Percentiles rank a stretch among this genome's conserved stretches.
Evolutionary conservation across 2,113 vertebrate genomes (phyloP).

Genomic region (Dissostichus mawsoni): DNA sequence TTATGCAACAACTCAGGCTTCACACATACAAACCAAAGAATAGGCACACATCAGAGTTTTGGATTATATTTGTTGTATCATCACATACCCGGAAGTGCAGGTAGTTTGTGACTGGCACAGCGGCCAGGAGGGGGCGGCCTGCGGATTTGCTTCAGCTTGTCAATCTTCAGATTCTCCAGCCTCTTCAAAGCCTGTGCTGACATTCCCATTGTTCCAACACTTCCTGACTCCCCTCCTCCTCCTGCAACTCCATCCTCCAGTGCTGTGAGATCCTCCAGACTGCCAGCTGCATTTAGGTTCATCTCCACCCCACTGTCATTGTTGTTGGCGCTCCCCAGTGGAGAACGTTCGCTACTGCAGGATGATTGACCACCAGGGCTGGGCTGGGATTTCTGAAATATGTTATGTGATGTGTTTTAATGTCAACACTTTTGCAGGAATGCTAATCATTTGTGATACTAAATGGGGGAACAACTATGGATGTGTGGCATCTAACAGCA

Average conservation of each 20-base stretch:
- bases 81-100: constrained; percentile 87
- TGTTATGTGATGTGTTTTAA: neutral
- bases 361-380: constrained; percentile 95
- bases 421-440: neutral
- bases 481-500: neutral
- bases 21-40: neutral
- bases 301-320: constrained; percentile 98
- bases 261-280: constrained; percentile 93
- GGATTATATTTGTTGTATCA: neutral
- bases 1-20: neutral
- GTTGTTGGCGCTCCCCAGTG: constrained; percentile 94
- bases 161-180: constrained; percentile 95
- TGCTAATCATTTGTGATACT: neutral
- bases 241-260: constrained; percentile 88
- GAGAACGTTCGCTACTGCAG: constrained; percentile 96
- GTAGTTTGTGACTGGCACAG: constrained; percentile 85
- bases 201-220: constrained; percentile 86
- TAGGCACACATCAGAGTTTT: neutral
- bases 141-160: constrained; percentile 93
- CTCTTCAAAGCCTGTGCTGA: constrained; percentile 90
- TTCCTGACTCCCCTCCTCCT: constrained; percentile 68
- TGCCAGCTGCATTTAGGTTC: constrained; percentile 92
- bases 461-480: neutral
- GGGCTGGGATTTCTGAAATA: constrained; percentile 91
- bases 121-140: constrained; percentile 83